Percentiles rank a stretch among this genome's conserved stretches.
Conservation (phyloP, 35 echinoderm and acorn worm genomes). For the Stichopus chloronotus region DNA sequence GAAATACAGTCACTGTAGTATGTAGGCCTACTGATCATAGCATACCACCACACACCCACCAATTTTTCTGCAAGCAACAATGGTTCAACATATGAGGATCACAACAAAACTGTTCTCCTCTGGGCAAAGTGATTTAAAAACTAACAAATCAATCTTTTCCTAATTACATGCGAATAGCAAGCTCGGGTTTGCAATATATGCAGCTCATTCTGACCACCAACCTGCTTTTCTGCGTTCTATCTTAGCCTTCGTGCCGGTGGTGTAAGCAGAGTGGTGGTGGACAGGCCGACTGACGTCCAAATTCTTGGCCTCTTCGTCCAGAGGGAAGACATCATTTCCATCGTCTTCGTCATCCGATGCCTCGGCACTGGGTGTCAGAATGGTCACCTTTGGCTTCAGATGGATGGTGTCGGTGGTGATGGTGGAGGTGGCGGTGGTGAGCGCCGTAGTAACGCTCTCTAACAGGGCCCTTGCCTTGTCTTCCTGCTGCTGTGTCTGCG, state of each 20-base stretch:
- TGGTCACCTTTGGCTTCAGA: slow-evolving; percentile 61
- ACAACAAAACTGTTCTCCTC: no score
- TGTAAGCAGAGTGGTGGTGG: slow-evolving; percentile 61
- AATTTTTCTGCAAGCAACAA: no score
- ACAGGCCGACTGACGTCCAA: slow-evolving; percentile 22
- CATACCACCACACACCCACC: no score
- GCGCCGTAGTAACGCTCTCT: slow-evolving; percentile 64
- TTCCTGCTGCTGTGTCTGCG: slow-evolving; percentile 89
- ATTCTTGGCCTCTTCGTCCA: slow-evolving; percentile 29
- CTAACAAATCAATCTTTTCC: no score
- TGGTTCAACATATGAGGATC: no score
- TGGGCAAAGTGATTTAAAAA: no score
- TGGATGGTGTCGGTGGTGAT: slow-evolving; percentile 49
- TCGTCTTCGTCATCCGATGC: slow-evolving; percentile 55
- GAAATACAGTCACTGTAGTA: no score
- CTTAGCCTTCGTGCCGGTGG: slow-evolving; percentile 83
- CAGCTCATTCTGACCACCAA: slow-evolving; percentile 37
- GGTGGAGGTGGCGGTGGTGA: slow-evolving; percentile 64
- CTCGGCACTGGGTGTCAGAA: slow-evolving; percentile 55
- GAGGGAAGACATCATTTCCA: not conserved
- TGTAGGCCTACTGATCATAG: no score
- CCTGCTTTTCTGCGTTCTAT: slow-evolving; percentile 86
- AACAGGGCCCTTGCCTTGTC: slow-evolving; percentile 71
- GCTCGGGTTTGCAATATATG: no score
- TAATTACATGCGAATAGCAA: no score